Base-by-base conservation (phyloP, 2,113 vertebrate species). In the Leptobrachium leishanense region DNA sequence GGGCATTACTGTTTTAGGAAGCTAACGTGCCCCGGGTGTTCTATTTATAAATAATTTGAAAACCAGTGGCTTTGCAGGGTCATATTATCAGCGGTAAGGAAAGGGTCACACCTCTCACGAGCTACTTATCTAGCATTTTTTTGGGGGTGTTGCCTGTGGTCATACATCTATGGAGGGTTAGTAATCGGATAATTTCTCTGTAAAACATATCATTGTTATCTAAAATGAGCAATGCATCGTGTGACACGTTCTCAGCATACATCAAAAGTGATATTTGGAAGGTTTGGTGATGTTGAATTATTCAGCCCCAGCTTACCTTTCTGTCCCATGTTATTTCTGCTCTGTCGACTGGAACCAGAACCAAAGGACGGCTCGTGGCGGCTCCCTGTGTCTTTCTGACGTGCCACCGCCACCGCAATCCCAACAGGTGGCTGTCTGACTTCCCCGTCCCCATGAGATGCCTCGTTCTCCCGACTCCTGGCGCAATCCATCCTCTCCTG, bases 391-490 rank as follows among this genome's bases (percentile, higher is more conserved):
- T 98, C 96, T 85, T 95, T 95, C 86, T 98, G 97, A 82, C 97
- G 89, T 0, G 97, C 96, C 79, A 98, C 92, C 0, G 97, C 97
- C 82, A 98, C 96, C 0, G 97, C 97, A 1, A 99, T 99, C 74
- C 97, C 97, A 40, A 98, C 96, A 0, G 97, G 97, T 0, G 97
- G 97, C 88, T 98, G 97, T 31, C 97, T 92, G 81, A 97, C 97
- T 86, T 99, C 97, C 0, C 91, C 91, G 44, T 97, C 95, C 0
- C 93, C 89, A 0, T 95, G 89, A 1, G 86, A 81, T 2, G 88
- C 2, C 0, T 98, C 96, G 0, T 95, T 92, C 6, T 97, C 97
- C 44, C 95, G 84, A 84, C 91, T 86, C 0, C 94, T 92, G 68
- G 93, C 92, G 1, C 95, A 98, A 81, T 98, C 97, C 0, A 93